These are phyloP conservation scores for Benthosema pterotum DNA, from an alignment of 2,797 vertebrate species.

Conservation along the genomic window DNA sequence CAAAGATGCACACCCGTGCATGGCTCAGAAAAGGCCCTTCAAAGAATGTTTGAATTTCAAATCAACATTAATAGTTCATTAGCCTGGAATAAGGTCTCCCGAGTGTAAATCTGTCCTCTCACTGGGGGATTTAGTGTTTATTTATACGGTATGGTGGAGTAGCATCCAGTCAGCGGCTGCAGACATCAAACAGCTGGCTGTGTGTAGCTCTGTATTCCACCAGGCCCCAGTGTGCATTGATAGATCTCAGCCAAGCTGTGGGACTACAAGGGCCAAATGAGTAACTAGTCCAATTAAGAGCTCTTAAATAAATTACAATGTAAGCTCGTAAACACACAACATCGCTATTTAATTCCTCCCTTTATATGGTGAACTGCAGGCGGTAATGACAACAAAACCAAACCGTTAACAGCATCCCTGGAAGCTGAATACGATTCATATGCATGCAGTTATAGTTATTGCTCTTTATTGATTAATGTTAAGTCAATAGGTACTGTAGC, in stretches of 20 bases:
- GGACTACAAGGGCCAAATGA: slow-evolving; percentile 74
- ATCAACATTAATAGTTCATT: slow-evolving; percentile 78
- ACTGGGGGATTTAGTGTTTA: slow-evolving; percentile 69
- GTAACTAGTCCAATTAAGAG: slow-evolving; percentile 78
- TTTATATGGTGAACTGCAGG: slow-evolving; percentile 59
- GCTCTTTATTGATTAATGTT: slow-evolving; percentile 44
- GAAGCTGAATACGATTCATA: slow-evolving; percentile 42
- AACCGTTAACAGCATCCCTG: slow-evolving; percentile 18
- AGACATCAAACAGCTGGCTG: slow-evolving; percentile 77
- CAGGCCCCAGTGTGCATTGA: slow-evolving; percentile 66
- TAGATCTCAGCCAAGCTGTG: slow-evolving; percentile 63
- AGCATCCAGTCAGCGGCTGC: slow-evolving; percentile 55
- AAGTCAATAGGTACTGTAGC: slow-evolving; percentile 31
- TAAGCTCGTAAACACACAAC: slow-evolving; percentile 70
- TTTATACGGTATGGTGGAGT: slow-evolving; percentile 62
- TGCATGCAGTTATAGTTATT: slow-evolving; percentile 37
- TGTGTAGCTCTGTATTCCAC: slow-evolving; percentile 63
- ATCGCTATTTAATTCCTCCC: slow-evolving; percentile 58
- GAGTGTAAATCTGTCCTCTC: slow-evolving; percentile 65
- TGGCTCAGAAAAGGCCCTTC: slow-evolving; percentile 40
- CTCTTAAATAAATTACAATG: slow-evolving; percentile 78
- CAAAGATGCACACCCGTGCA: slow-evolving; percentile 21
- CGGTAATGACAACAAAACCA: slow-evolving; percentile 28
- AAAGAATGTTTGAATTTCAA: slow-evolving; percentile 69
- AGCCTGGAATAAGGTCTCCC: slow-evolving; percentile 69